These are phyloP conservation scores for Harpagifer antarcticus DNA, from an alignment of 2,797 vertebrate species.

Conservation along the genomic window DNA sequence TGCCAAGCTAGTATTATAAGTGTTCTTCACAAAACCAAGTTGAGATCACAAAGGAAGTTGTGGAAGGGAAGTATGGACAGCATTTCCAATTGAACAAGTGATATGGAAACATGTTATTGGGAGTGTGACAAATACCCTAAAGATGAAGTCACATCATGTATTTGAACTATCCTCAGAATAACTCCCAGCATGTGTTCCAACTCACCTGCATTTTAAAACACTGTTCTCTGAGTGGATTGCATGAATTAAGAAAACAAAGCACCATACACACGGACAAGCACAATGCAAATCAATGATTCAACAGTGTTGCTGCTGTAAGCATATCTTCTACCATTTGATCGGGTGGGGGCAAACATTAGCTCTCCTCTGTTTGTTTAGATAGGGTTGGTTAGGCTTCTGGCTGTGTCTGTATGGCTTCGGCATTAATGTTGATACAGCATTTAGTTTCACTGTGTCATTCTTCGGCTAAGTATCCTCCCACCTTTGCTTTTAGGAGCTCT, in stretches of 20 bases:
- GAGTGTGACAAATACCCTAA: not conserved
- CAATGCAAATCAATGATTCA: conserved; percentile 50
- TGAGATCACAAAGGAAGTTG: not conserved
- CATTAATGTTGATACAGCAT: conserved; percentile 54
- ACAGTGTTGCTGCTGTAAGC: conserved; percentile 47
- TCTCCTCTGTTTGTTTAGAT: conserved; percentile 30
- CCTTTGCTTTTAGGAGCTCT: conserved; percentile 65
- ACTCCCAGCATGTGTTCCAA: not conserved
- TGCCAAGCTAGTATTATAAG: not conserved
- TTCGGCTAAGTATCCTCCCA: conserved; percentile 43
- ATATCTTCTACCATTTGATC: conserved; percentile 43
- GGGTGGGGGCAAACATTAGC: conserved; percentile 17
- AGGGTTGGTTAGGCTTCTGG: conserved; percentile 1
- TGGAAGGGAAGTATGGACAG: not conserved
- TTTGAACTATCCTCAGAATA: not conserved
- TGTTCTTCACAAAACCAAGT: not conserved
- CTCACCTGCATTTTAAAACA: conserved; percentile 23
- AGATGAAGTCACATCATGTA: not conserved
- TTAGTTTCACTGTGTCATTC: conserved; percentile 50
- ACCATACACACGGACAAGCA: conserved; percentile 16
- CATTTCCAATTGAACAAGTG: not conserved
- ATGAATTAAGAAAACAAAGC: conserved; percentile 41
- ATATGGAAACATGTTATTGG: not conserved
- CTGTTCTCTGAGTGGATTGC: conserved; percentile 12
- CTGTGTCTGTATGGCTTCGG: not conserved